Conservation (phyloP, 2,797 vertebrate species). For the Champsocephalus esox region DNA sequence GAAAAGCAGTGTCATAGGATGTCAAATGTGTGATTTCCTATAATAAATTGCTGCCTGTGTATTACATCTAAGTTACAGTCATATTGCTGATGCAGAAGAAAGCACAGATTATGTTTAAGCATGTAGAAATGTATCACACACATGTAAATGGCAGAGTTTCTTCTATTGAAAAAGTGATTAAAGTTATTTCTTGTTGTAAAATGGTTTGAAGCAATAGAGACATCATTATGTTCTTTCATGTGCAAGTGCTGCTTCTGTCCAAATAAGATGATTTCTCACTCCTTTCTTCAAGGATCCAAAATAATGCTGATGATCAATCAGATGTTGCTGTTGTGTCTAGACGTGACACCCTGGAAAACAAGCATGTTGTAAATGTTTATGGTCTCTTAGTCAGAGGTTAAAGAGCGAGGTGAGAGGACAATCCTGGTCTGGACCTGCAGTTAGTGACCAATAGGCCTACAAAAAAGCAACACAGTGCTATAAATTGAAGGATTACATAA, state of each 20-base stretch:
- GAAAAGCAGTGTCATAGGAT: neutral
- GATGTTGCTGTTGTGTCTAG: no score
- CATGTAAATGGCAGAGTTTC: conserved; percentile 17
- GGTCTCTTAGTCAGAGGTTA: no score
- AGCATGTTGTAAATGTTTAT: no score
- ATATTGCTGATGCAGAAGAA: neutral
- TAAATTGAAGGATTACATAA: no score
- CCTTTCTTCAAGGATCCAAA: neutral
- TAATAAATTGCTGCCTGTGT: no score
- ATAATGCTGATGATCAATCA: neutral
- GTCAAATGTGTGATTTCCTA: neutral
- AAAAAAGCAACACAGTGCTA: neutral
- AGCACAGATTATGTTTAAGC: conserved; percentile 1
- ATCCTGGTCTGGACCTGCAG: neutral
- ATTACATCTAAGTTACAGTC: neutral
- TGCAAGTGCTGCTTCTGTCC: neutral
- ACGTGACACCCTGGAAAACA: no score
- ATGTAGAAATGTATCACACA: conserved; percentile 24
- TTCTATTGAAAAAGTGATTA: conserved; percentile 17
- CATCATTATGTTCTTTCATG: neutral
- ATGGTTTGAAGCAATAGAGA: conserved; percentile 4
- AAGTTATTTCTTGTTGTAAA: conserved; percentile 1
- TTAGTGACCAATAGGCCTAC: no score
- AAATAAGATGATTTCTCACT: neutral
- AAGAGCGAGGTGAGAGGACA: no score